Evolutionary conservation across 2,888 invertebrate genomes (phyloP), one percentile per base, ranked within the genome.

Genomic region (Coelogynopora nodosa): DNA sequence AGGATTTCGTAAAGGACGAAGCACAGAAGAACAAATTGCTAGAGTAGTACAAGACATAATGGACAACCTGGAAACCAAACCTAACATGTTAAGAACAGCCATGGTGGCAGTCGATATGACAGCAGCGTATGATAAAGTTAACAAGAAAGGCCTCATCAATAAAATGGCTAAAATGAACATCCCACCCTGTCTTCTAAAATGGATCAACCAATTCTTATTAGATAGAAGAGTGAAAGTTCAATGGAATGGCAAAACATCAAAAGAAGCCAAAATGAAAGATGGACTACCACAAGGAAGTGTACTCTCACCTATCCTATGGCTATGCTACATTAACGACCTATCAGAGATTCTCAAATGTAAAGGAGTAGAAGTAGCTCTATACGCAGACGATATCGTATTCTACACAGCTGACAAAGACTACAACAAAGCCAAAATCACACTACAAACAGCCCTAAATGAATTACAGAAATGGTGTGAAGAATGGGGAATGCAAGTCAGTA

Each of bases 321-420:
- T 84, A 26, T 31, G 49, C 1, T 84, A 84, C 84, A 84, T 84
- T 31, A 84, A 84, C 84, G 84, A 84, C 84, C 84, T 84, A 84
- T 26, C 84, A 0, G 2, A 28, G 0, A 67, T 2, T 5, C 26
- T 67, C 0, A 31, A 0, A 67, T n/a, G 2, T 23, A 23, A 5
- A 74, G 84, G 67, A 29, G 84, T 84, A 26, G 84, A 84, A 26
- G 84, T 84, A 30, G 2, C 26, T 31, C 84, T 84, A 13, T 84
- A 84, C 31, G 84, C 84, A 23, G 84, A 84, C 27, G 84, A 83
- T 0, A 26, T 5, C 18, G 2, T 67, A 0, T 26, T 84, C 1
- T 67, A 49, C 26, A 67, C 28, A 31, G n/a, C 31, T 0, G 10
- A 29, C 84, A 29, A n/a, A 5, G 67, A 31, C 26, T 67, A 28